phyloP scores from a whole-genome alignment of 2,113 vertebrate genomes.

The Peucedramus taeniatus region DNA sequence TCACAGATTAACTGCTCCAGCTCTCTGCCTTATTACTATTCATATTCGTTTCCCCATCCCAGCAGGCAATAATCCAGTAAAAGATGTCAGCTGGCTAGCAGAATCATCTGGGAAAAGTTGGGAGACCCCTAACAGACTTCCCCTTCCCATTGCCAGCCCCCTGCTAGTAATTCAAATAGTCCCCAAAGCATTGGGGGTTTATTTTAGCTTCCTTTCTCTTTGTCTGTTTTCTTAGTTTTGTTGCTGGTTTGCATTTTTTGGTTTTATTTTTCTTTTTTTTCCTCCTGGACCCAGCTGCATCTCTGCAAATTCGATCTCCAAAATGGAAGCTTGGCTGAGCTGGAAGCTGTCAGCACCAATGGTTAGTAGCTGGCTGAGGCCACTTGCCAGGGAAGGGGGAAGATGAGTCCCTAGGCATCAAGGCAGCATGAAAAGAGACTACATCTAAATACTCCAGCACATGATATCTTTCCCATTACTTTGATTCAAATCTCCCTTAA shows the following conservation, averaged over 20 bases:
- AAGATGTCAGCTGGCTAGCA: not conserved
- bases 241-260: not conserved
- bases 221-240: not conserved
- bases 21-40: conserved; percentile 6
- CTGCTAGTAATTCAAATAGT: not conserved
- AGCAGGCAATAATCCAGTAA: conserved; percentile 12
- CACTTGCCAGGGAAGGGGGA: not conserved
- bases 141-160: not conserved
- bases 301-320: not conserved
- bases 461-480: conserved; percentile 49
- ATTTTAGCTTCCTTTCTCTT: not conserved
- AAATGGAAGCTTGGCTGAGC: conserved; percentile 29
- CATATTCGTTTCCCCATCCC: not conserved
- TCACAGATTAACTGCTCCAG: not conserved
- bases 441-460: conserved; percentile 28
- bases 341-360: not conserved
- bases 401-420: not conserved
- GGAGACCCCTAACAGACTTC: not conserved
- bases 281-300: conserved; percentile 15
- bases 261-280: not conserved
- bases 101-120: conserved; percentile 27
- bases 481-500: conserved; percentile 56
- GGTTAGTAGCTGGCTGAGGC: not conserved
- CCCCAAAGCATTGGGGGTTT: not conserved
- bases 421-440: conserved; percentile 21